phyloP scores from a whole-genome alignment of 2,797 vertebrate species.

The Apogon talboti region DNA sequence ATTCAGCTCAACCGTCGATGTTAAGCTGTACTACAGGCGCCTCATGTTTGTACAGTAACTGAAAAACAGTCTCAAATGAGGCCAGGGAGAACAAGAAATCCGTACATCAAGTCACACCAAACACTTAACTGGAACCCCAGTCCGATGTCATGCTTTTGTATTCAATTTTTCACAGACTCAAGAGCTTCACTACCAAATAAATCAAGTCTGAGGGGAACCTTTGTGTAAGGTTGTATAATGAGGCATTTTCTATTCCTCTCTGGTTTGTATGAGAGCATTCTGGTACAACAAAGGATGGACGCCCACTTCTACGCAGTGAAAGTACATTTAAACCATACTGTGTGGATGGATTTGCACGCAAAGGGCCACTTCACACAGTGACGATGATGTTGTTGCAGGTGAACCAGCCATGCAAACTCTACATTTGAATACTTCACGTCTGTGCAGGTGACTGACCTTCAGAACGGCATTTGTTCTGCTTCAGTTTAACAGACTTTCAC shows the following conservation, averaged over 20 bases:
- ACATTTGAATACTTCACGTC: conserved; percentile 54
- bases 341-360: conserved; percentile 29
- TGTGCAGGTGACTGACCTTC: conserved; percentile 20
- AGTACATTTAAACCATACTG: neutral
- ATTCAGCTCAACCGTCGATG: conserved; percentile 6
- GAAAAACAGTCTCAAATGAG: conserved; percentile 10
- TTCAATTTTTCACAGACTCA: conserved; percentile 16
- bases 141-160: conserved; percentile 32
- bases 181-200: neutral
- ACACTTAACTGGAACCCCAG: neutral
- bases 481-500: conserved; percentile 1
- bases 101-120: conserved; percentile 21
- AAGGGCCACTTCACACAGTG: conserved; percentile 16
- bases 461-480: conserved; percentile 2
- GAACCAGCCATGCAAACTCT: conserved; percentile 49
- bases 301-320: neutral
- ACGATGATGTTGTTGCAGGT: conserved; percentile 1
- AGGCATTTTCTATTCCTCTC: conserved; percentile 24
- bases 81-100: conserved; percentile 17
- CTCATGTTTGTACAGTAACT: conserved; percentile 21
- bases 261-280: neutral
- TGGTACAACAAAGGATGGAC: conserved; percentile 9
- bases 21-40: neutral
- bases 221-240: too few relatives aligned
- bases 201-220: neutral